Evolutionary conservation across 2,797 vertebrate species (phyloP), one percentile per base, ranked within the genome.

Genomic region (Australoheros facetus): DNA sequence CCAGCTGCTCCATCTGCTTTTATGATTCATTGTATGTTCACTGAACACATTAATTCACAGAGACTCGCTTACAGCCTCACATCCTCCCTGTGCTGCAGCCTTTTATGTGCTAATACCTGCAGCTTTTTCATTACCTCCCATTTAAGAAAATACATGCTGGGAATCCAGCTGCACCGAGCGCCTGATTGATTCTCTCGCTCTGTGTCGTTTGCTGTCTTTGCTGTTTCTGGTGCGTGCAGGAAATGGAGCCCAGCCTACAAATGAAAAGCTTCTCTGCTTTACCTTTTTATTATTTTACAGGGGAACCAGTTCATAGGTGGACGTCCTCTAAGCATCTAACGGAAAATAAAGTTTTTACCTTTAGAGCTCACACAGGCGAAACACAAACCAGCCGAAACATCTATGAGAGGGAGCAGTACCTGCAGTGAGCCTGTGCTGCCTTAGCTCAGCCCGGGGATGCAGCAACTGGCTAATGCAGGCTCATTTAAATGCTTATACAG

Each of bases 1-100:
- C 71, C 77, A 75, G 80, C 81, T 73, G 66, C 82, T 87, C 85
- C 84, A 85, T 89, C 86, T 82, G 86, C 26, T 80, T 89, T 92
- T 86, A 85, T 78, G 83, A 92, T 88, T 91, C 89, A 90, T 87
- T 69, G 75, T 80, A 73, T 86, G 90, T 89, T 86, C 90, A 71
- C 66, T 69, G 75, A 71, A 71, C 87, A 91, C 84, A 92, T 91
- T 86, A 91, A 91, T 89, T 89, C 75, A 82, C 87, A 84, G 57
- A 75, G 77, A 78, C 87, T 75, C 84, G 78, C 75, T 88, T 85
- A 87, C 82, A 81, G 83, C 81, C 83, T 84, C 73, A 85, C 74
- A 56, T 85, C 87, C 60, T 53, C 74, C 77, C 21, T 17, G 59
- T 85, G 79, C 77, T 71, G 71, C 56, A 53, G 54, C 80, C 60